Percentiles rank a stretch among this genome's conserved stretches.
Conservation (phyloP, 2,797 vertebrate genomes). For the Agapornis canus region DNA sequence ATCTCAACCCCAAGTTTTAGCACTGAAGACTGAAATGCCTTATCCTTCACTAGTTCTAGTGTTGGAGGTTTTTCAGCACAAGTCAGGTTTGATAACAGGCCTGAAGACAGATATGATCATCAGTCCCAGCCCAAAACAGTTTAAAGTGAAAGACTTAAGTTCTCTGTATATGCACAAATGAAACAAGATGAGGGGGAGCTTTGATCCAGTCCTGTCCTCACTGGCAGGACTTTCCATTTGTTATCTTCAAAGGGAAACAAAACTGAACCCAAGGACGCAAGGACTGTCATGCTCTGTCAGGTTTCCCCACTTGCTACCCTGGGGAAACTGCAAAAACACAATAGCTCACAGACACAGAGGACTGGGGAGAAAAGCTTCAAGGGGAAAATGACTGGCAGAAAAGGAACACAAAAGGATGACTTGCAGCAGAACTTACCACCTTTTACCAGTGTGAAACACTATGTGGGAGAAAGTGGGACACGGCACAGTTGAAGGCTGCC, state of each 20-base stretch:
- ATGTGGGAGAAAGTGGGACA: not conserved
- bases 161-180: not conserved
- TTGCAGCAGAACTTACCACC: not conserved
- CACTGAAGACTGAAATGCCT: not conserved
- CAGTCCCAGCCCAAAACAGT: not conserved
- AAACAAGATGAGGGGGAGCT: not conserved
- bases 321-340: not conserved
- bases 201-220: not conserved
- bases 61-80: not conserved
- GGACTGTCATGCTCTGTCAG: not conserved
- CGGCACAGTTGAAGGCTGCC: accelerated
- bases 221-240: not conserved
- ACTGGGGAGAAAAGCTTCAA: not conserved
- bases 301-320: not conserved
- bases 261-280: not conserved
- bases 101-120: conserved; percentile 47
- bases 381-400: not conserved
- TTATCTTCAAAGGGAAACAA: not conserved
- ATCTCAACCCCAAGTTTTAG: not conserved
- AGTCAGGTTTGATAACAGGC: not conserved
- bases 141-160: not conserved
- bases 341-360: not conserved
- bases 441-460: not conserved
- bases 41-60: not conserved
- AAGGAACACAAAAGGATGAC: not conserved